phyloP scores from a whole-genome alignment of 2,888 invertebrate species.

The Cordilura impudica region DNA sequence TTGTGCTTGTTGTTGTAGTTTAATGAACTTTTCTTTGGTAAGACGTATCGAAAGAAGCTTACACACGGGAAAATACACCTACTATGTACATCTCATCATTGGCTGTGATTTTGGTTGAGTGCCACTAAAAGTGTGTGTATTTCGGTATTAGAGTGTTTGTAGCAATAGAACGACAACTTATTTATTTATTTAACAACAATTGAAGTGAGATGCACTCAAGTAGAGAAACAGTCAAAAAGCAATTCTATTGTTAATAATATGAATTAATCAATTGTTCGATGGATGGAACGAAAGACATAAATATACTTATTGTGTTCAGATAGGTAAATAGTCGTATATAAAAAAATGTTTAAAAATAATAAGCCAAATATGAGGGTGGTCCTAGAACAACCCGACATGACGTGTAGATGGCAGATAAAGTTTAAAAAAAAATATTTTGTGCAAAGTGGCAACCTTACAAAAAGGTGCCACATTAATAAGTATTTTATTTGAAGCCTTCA shows the following conservation, averaged over 20 bases:
- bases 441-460: no score
- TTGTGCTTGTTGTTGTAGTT: not conserved
- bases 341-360: no score
- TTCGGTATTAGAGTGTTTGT: not conserved
- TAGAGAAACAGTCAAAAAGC: slow-evolving; percentile 46
- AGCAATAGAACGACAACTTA: not conserved
- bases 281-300: not conserved
- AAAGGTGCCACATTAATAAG: no score
- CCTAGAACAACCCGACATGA: no score
- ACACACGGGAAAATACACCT: not conserved
- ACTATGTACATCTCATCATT: not conserved
- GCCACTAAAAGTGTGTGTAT: not conserved
- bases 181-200: slow-evolving; percentile 14
- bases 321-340: no score
- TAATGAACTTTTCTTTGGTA: not conserved
- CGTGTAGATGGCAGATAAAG: no score
- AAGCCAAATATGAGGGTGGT: no score
- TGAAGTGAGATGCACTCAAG: slow-evolving; percentile 32
- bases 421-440: no score
- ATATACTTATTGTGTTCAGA: no score
- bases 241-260: slow-evolving; percentile 39
- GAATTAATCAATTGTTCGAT: not conserved
- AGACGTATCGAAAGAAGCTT: not conserved
- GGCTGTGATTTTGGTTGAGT: not conserved
- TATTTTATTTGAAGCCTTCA: no score